Conservation (phyloP, 2,888 invertebrate species). For the Ophion obscuratus region DNA sequence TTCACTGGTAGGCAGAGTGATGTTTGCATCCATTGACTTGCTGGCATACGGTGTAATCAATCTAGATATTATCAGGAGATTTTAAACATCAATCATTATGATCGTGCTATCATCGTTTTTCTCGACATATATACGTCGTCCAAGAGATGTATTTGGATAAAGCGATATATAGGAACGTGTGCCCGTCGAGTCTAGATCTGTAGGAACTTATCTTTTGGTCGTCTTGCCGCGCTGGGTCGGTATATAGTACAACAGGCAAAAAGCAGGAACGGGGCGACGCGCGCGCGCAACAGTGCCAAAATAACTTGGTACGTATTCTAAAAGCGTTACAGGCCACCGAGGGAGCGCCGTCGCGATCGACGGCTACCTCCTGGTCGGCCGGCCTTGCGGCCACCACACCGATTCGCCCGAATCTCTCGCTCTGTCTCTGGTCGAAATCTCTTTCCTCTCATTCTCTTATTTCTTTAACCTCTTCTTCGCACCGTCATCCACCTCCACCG, state of each 20-base stretch:
- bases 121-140: not conserved
- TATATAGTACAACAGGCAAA: conserved; percentile 44
- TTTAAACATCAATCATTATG: too few relatives aligned
- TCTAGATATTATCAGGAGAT: too few relatives aligned
- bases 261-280: conserved; percentile 75
- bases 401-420: conserved; percentile 47
- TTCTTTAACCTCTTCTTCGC: conserved; percentile 35
- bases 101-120: too few relatives aligned
- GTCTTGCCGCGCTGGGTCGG: conserved; percentile 41
- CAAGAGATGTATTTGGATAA: not conserved
- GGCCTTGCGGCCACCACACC: conserved; percentile 66
- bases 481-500: conserved; percentile 66
- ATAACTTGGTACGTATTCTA: conserved; percentile 82
- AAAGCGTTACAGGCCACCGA: conserved; percentile 79
- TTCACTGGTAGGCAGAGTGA: not conserved
- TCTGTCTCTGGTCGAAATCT: conserved; percentile 57
- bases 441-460: conserved; percentile 65
- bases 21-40: too few relatives aligned
- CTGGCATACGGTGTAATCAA: too few relatives aligned
- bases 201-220: conserved; percentile 31
- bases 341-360: conserved; percentile 75
- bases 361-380: conserved; percentile 67
- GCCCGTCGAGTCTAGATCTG: conserved; percentile 51
- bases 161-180: conserved; percentile 45
- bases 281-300: conserved; percentile 79